Conservation (phyloP, 2,113 vertebrate species). For the Otus sunia region DNA sequence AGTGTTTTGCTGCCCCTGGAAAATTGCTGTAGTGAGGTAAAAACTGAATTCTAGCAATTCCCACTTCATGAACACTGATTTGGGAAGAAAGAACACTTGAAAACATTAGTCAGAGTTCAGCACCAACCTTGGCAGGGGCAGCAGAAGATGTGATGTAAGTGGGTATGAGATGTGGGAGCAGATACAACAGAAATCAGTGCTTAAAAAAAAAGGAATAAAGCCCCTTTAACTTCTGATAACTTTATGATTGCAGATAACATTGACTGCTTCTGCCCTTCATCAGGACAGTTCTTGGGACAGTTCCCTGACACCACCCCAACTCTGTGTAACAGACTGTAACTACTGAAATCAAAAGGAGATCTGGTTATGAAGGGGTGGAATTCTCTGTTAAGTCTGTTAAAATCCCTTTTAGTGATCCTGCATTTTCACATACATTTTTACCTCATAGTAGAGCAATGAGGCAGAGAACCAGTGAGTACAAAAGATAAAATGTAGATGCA, state of each 20-base stretch:
- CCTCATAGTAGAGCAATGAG: background rate
- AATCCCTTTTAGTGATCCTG: background rate
- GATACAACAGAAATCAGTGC: background rate
- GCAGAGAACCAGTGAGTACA: background rate
- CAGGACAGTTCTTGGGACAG: background rate
- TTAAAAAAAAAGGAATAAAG: background rate
- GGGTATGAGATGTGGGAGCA: background rate
- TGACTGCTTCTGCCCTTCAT: background rate
- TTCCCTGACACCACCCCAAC: background rate
- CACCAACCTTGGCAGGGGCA: background rate
- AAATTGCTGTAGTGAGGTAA: background rate
- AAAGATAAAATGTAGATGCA: background rate
- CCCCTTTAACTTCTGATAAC: background rate
- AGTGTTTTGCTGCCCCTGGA: background rate
- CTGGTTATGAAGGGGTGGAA: background rate
- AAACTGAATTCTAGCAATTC: background rate
- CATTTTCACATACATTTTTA: background rate
- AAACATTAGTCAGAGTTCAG: background rate
- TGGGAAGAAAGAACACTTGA: background rate
- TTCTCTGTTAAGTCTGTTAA: background rate
- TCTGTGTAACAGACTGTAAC: background rate
- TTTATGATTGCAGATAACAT: background rate
- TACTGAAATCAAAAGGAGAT: background rate
- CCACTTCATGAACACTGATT: background rate
- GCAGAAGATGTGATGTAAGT: background rate